Percentiles rank a stretch among this genome's conserved stretches.
Evolutionary conservation across 2,113 vertebrate species (phyloP).

Genomic region (Misgurnus anguillicaudatus): DNA sequence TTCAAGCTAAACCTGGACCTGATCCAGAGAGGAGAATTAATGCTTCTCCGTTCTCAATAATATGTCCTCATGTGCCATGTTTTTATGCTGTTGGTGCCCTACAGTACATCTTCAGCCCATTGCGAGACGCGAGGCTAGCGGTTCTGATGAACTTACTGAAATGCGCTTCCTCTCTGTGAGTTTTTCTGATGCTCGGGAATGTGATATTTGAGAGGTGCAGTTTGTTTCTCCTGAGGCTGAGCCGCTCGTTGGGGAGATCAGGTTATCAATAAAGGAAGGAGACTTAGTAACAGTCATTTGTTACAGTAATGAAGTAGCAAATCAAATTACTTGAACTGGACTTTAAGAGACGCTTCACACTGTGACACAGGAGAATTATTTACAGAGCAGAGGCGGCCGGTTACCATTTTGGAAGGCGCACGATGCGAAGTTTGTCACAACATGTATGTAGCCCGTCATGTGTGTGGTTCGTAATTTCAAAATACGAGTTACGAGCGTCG

Average conservation of each 20-base stretch:
- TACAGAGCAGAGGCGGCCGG: not conserved
- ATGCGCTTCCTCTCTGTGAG: not conserved
- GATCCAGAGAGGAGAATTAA: constrained; percentile 2
- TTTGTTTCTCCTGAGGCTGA: not conserved
- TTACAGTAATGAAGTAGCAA: constrained; percentile 35
- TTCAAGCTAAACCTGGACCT: constrained; percentile 13
- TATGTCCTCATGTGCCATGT: not conserved
- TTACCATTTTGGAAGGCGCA: too few species aligned
- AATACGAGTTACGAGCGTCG: too few species aligned
- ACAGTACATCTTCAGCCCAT: not conserved
- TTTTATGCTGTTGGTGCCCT: not conserved
- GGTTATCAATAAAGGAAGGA: constrained; percentile 31
- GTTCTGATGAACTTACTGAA: too few species aligned
- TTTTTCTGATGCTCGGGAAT: not conserved
- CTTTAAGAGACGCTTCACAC: not conserved
- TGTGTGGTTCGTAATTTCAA: too few species aligned
- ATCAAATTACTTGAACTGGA: not conserved
- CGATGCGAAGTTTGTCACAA: too few species aligned
- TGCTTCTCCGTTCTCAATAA: not conserved
- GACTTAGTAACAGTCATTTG: constrained; percentile 1
- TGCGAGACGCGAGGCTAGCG: not conserved
- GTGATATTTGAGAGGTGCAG: constrained; percentile 11
- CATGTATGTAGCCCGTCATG: too few species aligned
- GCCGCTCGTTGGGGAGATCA: not conserved
- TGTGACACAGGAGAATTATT: not conserved